Evolutionary conservation across 2,888 invertebrate genomes (phyloP).

Genomic region (Cryptosula pallasiana): DNA sequence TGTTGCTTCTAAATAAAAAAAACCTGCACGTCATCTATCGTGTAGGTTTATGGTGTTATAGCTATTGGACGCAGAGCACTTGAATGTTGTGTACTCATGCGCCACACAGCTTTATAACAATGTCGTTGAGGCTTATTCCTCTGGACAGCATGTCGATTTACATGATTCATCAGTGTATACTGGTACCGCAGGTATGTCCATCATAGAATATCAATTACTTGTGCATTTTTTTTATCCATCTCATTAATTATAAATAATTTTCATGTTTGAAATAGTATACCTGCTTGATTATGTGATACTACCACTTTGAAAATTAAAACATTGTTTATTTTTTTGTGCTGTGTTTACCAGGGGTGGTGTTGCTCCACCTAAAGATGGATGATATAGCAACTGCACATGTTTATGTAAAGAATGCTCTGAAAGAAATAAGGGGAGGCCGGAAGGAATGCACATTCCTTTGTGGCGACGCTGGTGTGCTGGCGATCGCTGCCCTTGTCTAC

Average conservation of each 20-base stretch:
- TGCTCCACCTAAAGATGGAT: slow-evolving; percentile 27
- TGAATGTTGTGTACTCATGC: not conserved
- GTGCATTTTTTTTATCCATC: no score
- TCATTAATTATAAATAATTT: no score
- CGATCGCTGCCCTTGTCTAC: slow-evolving; percentile 61
- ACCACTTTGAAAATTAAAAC: no score
- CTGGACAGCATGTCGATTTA: slow-evolving; percentile 31
- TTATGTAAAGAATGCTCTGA: slow-evolving; percentile 38
- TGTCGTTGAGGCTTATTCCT: not conserved
- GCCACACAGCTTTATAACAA: not conserved
- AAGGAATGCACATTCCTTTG: slow-evolving; percentile 62
- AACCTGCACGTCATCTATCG: no score
- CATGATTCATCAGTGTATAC: slow-evolving; percentile 69
- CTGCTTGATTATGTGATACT: no score
- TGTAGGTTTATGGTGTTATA: no score
- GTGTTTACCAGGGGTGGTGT: not conserved
- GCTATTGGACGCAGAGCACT: not conserved
- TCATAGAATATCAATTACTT: no score
- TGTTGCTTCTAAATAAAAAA: no score
- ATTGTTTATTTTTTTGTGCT: not conserved
- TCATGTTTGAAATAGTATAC: no score
- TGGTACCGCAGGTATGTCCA: slow-evolving; percentile 60
- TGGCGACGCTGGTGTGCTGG: slow-evolving; percentile 66
- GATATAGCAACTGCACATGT: slow-evolving; percentile 52
- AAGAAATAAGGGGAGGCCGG: slow-evolving; percentile 54